These are phyloP conservation scores for Arion vulgaris DNA, from an alignment of 1,140 invertebrate genomes.

Conservation along the genomic window DNA sequence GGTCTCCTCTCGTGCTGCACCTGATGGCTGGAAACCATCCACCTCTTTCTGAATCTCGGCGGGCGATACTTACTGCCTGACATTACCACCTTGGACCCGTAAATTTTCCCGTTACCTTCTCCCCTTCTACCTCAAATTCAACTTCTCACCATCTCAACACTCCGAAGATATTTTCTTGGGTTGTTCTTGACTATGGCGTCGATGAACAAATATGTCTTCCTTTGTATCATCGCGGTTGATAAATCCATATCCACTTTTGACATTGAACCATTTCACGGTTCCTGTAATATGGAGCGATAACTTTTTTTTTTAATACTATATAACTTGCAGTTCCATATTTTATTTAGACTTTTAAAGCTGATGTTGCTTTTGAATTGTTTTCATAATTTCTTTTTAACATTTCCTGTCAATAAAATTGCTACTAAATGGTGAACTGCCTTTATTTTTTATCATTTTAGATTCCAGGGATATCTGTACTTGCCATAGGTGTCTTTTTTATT, in stretches of 20 bases:
- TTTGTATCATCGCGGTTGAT: conserved; percentile 83
- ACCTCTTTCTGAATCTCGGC: conserved; percentile 84
- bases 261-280: conserved; percentile 72
- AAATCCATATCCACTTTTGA: conserved; percentile 99
- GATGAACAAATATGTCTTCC: neutral
- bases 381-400: too few species aligned
- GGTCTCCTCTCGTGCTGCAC: conserved; percentile 63
- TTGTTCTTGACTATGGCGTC: conserved; percentile 95
- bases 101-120: conserved; percentile 96
- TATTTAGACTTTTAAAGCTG: too few species aligned
- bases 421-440: too few species aligned
- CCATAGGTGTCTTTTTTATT: too few species aligned
- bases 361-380: too few species aligned
- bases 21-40: conserved; percentile 68
- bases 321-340: too few species aligned
- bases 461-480: too few species aligned
- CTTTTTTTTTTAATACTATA: too few species aligned
- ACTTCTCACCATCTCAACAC: conserved; percentile 98
- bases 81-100: conserved; percentile 94
- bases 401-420: too few species aligned
- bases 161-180: conserved; percentile 96
- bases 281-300: conserved; percentile 62
- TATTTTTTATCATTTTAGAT: too few species aligned
- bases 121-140: conserved; percentile 98
- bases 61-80: conserved; percentile 95